Evolutionary conservation across 2,797 vertebrate species (phyloP), one percentile per base, ranked within the genome.

Genomic region (Cossypha caffra): DNA sequence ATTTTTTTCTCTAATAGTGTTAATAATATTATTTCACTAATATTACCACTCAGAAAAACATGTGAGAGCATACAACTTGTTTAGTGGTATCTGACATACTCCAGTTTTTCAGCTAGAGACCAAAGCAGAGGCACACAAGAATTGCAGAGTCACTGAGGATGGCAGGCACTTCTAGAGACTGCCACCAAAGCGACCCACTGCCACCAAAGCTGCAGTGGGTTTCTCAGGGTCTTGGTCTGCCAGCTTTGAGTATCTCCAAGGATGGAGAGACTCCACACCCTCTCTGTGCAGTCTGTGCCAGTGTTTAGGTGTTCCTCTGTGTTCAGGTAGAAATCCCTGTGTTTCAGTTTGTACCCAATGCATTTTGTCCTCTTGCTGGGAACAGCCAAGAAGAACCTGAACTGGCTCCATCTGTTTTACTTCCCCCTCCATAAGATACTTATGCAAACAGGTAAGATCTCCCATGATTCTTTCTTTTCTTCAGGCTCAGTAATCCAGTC

Each of bases 391-490:
- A 72, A 38, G 19, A 59, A 35, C 7, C 25, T 28, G 25, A 50
- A 50, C 25, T 1, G 2, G 5, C 13, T 58, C 12, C 3, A 0
- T 20, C 33, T 47, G 2, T 24, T 72, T 69, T 54, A 55, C 16
- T 40, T 61, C 7, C 23, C 5, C 3, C 19, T 25, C 35, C 14
- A 9, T 5, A 66, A 38, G 7, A 33, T 33, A 58, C 10, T 50
- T 21, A 31, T 0, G 28, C 7, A 45, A 20, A 66, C 0, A 1
- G 24, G 0, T 29, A 62, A 85, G 40, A 55, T 35, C 4, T 3
- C 7, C 7, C 5, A 5, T 0, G 0, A 58, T 20, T 24, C 33
- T 5, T 16, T 68, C 21, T 72, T 38, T 61, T 50, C 35, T 86
- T 24, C 37, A 86, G 57, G 25, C 23, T 62, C n/a, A 42, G 19